phyloP scores from a whole-genome alignment of 2,797 vertebrate genomes.

The Peromyscus attwateri region DNA sequence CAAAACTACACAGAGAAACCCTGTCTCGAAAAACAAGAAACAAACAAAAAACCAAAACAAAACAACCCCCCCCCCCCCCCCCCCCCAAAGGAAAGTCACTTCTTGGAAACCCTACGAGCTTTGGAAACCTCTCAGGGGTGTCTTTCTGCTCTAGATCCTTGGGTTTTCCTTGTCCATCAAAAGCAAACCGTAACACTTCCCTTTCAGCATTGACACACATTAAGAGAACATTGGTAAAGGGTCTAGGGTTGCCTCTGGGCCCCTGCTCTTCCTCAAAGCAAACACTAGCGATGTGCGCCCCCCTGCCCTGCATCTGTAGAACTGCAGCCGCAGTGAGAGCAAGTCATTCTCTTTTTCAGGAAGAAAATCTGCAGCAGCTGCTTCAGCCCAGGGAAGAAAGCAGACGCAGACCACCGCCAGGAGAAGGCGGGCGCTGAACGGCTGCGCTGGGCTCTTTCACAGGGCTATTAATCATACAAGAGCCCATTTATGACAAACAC shows the following conservation, averaged over 20 bases:
- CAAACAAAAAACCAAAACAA: too few species aligned
- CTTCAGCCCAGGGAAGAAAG: neutral
- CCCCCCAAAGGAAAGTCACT: neutral
- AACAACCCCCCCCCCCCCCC: too few species aligned
- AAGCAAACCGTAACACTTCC: neutral
- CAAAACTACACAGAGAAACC: too few species aligned
- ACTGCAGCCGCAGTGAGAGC: conserved; percentile 19
- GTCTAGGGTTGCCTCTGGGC: accelerated
- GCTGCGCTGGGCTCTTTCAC: conserved; percentile 34
- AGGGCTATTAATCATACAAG: conserved; percentile 72
- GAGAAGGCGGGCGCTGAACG: neutral
- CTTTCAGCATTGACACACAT: neutral
- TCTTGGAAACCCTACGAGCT: neutral
- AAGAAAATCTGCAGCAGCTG: neutral
- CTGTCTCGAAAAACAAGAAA: too few species aligned
- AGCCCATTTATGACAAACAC: conserved; percentile 71
- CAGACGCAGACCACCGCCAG: conserved; percentile 31
- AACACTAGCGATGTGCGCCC: neutral
- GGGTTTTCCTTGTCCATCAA: neutral
- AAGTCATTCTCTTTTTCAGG: neutral
- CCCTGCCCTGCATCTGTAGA: neutral
- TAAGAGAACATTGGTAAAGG: neutral
- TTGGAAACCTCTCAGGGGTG: neutral
- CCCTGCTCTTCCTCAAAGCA: neutral
- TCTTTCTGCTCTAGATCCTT: neutral